phyloP scores from a whole-genome alignment of 2,113 vertebrate genomes.

The Chaenocephalus aceratus region DNA sequence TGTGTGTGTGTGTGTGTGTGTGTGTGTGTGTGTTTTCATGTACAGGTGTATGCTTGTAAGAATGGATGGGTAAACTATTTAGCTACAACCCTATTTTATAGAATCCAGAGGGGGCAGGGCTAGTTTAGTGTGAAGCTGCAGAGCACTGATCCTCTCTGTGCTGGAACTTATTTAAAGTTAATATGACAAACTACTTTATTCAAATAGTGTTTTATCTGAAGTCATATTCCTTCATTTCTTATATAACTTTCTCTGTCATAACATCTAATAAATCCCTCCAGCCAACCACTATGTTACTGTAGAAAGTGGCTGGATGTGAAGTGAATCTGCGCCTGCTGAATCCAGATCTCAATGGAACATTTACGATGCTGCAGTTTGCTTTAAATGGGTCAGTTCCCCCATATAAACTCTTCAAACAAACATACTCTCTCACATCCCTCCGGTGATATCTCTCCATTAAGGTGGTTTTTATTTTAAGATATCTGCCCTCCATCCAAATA shows the following conservation, averaged over 20 bases:
- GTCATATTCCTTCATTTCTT: not conserved
- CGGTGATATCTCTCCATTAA: not conserved
- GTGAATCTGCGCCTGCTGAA: not conserved
- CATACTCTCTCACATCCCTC: not conserved
- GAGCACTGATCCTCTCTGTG: not conserved
- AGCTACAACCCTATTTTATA: constrained; percentile 1
- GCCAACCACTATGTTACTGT: not conserved
- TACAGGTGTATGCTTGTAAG: not conserved
- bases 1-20: not conserved
- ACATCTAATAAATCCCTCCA: not conserved
- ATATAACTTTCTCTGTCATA: not conserved
- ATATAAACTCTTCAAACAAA: not conserved
- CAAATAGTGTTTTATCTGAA: not conserved
- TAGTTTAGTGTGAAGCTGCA: not conserved
- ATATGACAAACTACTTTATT: not conserved
- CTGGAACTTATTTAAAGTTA: not conserved
- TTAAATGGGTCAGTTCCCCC: not conserved
- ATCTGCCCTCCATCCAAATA: not conserved
- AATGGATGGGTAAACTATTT: not conserved
- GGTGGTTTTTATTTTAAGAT: not conserved
- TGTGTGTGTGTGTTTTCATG: not conserved
- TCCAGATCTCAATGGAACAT: not conserved
- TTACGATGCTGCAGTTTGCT: not conserved
- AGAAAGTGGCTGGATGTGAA: not conserved
- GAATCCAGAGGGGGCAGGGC: not conserved